Evolutionary conservation across 2,797 vertebrate species (phyloP), one percentile per base, ranked within the genome.

Genomic region (Molossus alvarezi): DNA sequence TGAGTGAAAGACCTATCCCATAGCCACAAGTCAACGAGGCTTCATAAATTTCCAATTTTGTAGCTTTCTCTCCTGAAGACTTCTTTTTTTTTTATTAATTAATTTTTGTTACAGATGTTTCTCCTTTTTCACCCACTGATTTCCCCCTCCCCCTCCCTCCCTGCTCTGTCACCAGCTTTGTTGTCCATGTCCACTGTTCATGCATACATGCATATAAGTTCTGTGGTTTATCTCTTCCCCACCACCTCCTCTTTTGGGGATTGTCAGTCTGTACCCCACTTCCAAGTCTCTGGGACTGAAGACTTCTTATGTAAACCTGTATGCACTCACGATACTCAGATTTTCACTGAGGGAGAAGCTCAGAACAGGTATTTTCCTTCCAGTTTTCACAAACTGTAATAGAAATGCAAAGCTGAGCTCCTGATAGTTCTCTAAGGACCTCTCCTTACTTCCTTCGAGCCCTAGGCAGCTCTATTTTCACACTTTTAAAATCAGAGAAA

Each of bases 401-500:
- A 75, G 53, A 88, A 96, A 95, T 88, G n/a, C 37, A 75, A 69
- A 85, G 57, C 41, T 60, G 29, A 90, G 58, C 20, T 48, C 25
- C n/a, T 33, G 51, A 37, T 83, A 25, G 51, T 91, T 91, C 55
- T 58, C 20, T 5, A 45, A 77, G 55, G n/a, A 10, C 15, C 27
- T 90, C 57, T 76, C 33, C 12, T 90, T 64, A 94, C n/a, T 85
- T 81, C 3, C 14, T 82, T 45, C 9, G 83, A 90, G 6, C 6
- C 48, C 13, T 80, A 77, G 41, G 64, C n/a, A 73, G 23, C 12
- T 93, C 41, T 90, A 55, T 58, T 92, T 96, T 85, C 57, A 95
- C 9, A 51, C 23, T 84, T 96, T 76, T 80, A 41, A 92, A 95
- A 91, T 94, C 48, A 58, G 21, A 83, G 87, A 91, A 45, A 90